A percentile compares a stretch with the other conserved stretches of the same genome.
phyloP scores from a whole-genome alignment of 2,113 vertebrate genomes.

The Micromys minutus region DNA sequence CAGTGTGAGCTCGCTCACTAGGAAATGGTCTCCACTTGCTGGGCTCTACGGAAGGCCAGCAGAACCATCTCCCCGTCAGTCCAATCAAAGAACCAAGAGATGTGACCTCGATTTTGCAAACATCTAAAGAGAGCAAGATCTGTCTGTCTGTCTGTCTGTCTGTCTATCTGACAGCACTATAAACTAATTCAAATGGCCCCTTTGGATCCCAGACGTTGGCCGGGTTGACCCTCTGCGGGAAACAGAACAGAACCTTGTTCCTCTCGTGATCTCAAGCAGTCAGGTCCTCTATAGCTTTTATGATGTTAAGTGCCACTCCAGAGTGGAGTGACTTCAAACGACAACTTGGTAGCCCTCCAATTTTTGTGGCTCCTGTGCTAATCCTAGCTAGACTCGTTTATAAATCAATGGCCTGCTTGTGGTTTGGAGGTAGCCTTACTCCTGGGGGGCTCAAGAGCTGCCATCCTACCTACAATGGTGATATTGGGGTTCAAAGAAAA shows the following conservation, averaged over 20 bases:
- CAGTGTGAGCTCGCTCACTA: background rate
- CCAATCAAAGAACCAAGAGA: background rate
- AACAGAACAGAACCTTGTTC: background rate
- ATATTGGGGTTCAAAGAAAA: background rate
- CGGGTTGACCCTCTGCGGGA: background rate
- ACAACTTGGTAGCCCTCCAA: background rate
- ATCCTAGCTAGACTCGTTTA: background rate
- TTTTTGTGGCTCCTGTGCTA: background rate
- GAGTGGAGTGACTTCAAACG: background rate
- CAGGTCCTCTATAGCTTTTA: background rate
- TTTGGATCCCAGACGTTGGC: background rate
- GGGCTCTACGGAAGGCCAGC: background rate
- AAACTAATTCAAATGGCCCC: background rate
- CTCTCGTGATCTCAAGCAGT: background rate
- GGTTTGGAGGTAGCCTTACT: background rate
- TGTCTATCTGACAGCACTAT: background rate
- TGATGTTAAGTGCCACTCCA: background rate
- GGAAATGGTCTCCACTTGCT: background rate
- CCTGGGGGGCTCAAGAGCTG: background rate
- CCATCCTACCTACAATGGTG: background rate
- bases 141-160: background rate
- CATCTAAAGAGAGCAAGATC: background rate
- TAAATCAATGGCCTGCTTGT: background rate
- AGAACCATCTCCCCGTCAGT: background rate
- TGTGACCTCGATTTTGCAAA: background rate